Evolutionary conservation across 1,140 invertebrate genomes (phyloP), one percentile per base, ranked within the genome.

Genomic region (Hylaeus volcanicus): DNA sequence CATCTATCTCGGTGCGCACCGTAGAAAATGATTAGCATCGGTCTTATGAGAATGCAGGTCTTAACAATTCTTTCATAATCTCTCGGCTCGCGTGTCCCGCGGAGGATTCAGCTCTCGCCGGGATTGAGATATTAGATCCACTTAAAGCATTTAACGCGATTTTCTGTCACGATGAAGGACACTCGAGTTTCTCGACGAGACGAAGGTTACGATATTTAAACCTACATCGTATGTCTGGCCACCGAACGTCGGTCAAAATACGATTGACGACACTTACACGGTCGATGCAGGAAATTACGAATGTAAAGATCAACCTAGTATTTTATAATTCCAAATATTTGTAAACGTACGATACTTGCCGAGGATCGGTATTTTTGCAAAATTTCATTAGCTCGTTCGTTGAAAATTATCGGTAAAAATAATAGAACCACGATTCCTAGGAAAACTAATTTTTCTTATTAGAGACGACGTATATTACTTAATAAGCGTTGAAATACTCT

Each of bases 121-220:
- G 69, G 65, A 79, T 80, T 41, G 26, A 55, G 39, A 83, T 61
- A 84, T 85, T 85, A 84, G 83, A 73, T 80, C 77, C 61, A 85
- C 83, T 85, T 84, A 72, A 80, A 85, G 53, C 56, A 61, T 84
- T 80, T 85, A 84, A 68, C 82, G 69, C 77, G 66, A 84, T 84
- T 85, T 84, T 80, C 82, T 51, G 55, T 61, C 55, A 4, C 56
- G 68, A 55, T 14, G 82, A 80, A 80, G 83, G 82, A 78, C 60
- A 5, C 15, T 26, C 45, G 56, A 64, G 48, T 68, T 65, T 15
- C 26, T 53, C 51, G 14, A 39, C 48, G 37, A 14, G 43, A 68
- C 58, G 65, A 75, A 84, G 69, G 61, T 80, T 61, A 56, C 48
- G 53, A 68, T 80, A 75, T 80, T 60, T 41, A 53, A 83, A 66